These are phyloP conservation scores for Nyctibius bracteatus DNA, from an alignment of 2,113 vertebrate genomes.

Conservation along the genomic window DNA sequence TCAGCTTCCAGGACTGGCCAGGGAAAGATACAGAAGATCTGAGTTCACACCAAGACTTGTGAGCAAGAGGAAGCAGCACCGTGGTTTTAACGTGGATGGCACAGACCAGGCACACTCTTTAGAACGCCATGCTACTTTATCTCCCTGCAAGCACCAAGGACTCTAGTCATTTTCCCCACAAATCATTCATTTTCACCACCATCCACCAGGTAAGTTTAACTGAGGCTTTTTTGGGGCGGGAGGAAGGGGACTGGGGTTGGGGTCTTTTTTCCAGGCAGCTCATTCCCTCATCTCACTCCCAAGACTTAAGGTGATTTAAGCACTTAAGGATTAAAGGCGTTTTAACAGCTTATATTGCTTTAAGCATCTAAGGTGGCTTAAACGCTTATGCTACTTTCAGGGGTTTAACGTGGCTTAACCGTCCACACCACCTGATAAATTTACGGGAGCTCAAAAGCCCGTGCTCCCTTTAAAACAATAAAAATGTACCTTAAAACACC, in stretches of 20 bases:
- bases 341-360: neutral
- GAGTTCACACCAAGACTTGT: neutral
- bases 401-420: neutral
- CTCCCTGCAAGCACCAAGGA: neutral
- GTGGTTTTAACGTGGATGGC: rapidly evolving
- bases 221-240: neutral
- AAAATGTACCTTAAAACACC: neutral
- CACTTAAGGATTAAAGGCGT: neutral
- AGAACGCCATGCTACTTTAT: neutral
- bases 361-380: neutral
- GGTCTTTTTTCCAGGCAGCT: neutral
- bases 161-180: rapidly evolving
- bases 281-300: neutral
- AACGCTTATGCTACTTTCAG: neutral
- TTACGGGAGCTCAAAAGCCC: neutral
- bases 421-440: neutral
- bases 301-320: neutral
- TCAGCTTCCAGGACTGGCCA: neutral
- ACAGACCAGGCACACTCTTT: neutral
- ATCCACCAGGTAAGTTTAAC: neutral
- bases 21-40: neutral
- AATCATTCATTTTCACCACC: neutral
- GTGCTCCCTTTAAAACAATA: neutral
- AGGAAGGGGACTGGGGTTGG: no score
- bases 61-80: neutral